Evolutionary conservation across 2,797 vertebrate species (phyloP).

Genomic region (Fratercula arctica): DNA sequence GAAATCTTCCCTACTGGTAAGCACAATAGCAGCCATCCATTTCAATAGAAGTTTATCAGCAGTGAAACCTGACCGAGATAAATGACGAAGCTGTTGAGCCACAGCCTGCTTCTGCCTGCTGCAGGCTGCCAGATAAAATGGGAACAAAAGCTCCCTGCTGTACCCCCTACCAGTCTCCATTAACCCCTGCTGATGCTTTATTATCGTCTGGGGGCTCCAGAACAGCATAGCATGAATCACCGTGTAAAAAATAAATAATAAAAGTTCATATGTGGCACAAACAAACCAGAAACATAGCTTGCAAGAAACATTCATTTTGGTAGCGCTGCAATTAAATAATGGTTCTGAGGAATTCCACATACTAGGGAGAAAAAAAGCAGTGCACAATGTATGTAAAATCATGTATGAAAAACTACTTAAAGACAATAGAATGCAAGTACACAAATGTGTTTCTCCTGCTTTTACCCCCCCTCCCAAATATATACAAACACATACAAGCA

Average conservation of each 20-base stretch:
- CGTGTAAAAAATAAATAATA: constrained; percentile 45
- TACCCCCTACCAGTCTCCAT: constrained; percentile 64
- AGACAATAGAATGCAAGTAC: neutral
- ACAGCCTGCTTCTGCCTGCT: constrained; percentile 72
- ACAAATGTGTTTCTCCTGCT: neutral
- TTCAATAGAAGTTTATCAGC: constrained; percentile 71
- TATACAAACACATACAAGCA: neutral
- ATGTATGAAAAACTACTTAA: neutral
- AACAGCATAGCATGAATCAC: constrained; percentile 36
- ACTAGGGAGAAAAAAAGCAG: fast-evolving
- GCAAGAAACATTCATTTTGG: neutral
- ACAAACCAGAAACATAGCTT: constrained; percentile 4
- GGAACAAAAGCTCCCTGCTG: constrained; percentile 74
- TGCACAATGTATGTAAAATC: neutral
- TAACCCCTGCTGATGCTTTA: constrained; percentile 72
- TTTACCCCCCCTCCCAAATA: neutral
- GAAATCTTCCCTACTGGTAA: constrained; percentile 59
- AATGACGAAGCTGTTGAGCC: constrained; percentile 70
- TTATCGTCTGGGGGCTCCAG: constrained; percentile 57
- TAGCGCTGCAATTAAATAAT: neutral
- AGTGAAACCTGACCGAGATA: constrained; percentile 73
- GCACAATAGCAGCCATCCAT: constrained; percentile 63
- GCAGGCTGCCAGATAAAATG: constrained; percentile 74
- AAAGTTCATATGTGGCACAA: neutral
- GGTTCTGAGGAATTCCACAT: neutral